Evolutionary conservation across 2,888 invertebrate species (phyloP).

Genomic region (Cerastoderma edule): DNA sequence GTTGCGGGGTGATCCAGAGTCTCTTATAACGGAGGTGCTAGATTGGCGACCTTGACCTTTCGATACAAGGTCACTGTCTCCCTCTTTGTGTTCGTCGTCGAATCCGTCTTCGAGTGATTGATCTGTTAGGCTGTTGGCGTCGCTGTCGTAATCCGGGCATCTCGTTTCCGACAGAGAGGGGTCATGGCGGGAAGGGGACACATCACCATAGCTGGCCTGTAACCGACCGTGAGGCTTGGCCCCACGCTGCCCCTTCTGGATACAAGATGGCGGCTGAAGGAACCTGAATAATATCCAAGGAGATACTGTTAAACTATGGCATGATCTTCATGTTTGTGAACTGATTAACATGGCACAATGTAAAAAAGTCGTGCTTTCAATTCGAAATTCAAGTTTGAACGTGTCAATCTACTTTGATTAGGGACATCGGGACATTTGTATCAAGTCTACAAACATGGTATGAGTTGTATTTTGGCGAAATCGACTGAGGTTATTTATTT

Average conservation of each 20-base stretch:
- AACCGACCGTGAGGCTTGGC: constrained; percentile 73
- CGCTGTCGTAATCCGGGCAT: background rate
- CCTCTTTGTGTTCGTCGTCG: background rate
- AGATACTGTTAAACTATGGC: background rate
- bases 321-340: no score
- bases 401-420: no score
- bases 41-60: background rate
- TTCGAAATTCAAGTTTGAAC: no score
- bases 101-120: constrained; percentile 15
- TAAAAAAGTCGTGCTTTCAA: no score
- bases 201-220: constrained; percentile 4
- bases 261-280: constrained; percentile 94
- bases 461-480: no score
- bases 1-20: background rate
- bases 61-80: background rate
- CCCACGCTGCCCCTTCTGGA: constrained; percentile 90
- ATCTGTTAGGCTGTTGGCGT: constrained; percentile 16
- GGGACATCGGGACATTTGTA: no score
- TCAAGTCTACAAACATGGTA: no score
- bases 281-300: constrained; percentile 87
- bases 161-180: background rate
- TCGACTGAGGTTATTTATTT: no score
- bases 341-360: no score
- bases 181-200: background rate
- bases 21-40: background rate